These are phyloP conservation scores for Hemichromis elongatus DNA, from an alignment of 2,113 vertebrate species.

Conservation along the genomic window DNA sequence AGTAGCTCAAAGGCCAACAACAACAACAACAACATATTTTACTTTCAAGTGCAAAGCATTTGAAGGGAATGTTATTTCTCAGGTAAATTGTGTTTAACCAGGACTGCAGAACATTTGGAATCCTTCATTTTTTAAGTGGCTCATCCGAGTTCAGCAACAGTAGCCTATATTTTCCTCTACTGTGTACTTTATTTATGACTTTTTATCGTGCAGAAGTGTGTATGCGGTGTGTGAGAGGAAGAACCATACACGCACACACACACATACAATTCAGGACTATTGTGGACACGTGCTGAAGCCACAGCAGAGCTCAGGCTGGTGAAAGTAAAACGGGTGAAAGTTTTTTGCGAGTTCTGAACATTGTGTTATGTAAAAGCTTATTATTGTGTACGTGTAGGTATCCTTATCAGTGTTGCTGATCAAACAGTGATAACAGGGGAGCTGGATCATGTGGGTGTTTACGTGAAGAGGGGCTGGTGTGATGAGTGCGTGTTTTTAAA, in stretches of 20 bases:
- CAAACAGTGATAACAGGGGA: background rate
- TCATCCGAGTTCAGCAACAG: background rate
- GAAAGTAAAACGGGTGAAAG: background rate
- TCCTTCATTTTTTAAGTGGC: background rate
- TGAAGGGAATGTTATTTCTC: constrained; percentile 4
- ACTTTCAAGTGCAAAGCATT: background rate
- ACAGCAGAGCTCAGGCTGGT: background rate
- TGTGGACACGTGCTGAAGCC: background rate
- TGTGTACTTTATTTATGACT: background rate
- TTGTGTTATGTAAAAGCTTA: constrained; percentile 5
- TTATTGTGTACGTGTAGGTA: background rate
- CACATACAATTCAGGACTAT: background rate
- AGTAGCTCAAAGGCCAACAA: constrained; percentile 26
- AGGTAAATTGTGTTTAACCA: background rate
- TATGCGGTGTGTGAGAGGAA: background rate
- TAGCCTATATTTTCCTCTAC: background rate
- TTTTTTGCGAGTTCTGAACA: background rate
- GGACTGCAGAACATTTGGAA: background rate
- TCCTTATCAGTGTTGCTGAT: constrained; percentile 31
- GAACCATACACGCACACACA: background rate
- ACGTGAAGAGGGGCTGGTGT: constrained; percentile 8
- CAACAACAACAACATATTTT: background rate
- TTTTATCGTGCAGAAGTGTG: background rate
- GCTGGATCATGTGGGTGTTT: constrained; percentile 28
- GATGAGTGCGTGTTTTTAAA: background rate